Evolutionary conservation across 2,888 invertebrate genomes (phyloP).

Genomic region (Lysandra coridon): DNA sequence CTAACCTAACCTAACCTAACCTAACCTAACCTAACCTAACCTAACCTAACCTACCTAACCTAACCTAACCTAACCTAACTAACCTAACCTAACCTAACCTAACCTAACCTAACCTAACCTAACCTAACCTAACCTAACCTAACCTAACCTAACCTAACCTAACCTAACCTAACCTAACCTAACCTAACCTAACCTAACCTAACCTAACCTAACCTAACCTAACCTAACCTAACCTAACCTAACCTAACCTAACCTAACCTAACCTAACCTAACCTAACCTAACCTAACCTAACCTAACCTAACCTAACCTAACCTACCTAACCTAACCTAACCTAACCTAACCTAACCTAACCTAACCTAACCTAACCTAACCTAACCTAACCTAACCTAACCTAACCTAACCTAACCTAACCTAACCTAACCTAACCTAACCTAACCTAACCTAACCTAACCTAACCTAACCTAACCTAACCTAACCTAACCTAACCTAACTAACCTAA

Average conservation of each 20-base stretch:
- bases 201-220: slow-evolving; percentile 39
- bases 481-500: slow-evolving; percentile 34
- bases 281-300: slow-evolving; percentile 31
- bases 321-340: slow-evolving; percentile 36
- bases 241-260: slow-evolving; percentile 38
- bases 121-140: slow-evolving; percentile 40
- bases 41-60: too few species aligned
- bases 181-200: slow-evolving; percentile 41
- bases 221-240: slow-evolving; percentile 39
- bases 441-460: slow-evolving; percentile 38
- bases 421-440: slow-evolving; percentile 38
- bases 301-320: too few species aligned
- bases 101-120: slow-evolving; percentile 40
- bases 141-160: slow-evolving; percentile 41
- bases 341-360: slow-evolving; percentile 39
- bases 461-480: slow-evolving; percentile 38
- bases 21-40: slow-evolving; percentile 38
- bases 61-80: slow-evolving; percentile 37
- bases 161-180: slow-evolving; percentile 42
- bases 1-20: slow-evolving; percentile 39
- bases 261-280: slow-evolving; percentile 38
- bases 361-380: slow-evolving; percentile 38
- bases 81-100: slow-evolving; percentile 40
- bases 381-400: slow-evolving; percentile 38
- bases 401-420: slow-evolving; percentile 37